These are phyloP conservation scores for Plodia interpunctella DNA, from an alignment of 1,140 invertebrate species.

Conservation along the genomic window DNA sequence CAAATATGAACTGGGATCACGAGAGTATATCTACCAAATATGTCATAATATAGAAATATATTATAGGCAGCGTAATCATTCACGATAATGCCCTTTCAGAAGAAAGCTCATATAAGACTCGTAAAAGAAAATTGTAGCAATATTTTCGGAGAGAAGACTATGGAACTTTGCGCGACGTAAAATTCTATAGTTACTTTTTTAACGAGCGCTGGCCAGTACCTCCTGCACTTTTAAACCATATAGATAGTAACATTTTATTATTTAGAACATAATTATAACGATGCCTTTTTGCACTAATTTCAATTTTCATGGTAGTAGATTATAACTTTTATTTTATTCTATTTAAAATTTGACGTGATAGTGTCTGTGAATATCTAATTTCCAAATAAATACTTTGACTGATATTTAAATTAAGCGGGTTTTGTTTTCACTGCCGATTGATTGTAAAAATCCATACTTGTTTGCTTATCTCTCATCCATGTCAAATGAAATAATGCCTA, in stretches of 20 bases:
- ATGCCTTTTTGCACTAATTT: background rate
- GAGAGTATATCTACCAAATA: no score
- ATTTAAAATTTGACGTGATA: no score
- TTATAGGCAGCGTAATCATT: background rate
- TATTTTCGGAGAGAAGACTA: background rate
- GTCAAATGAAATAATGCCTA: no score
- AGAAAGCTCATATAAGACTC: background rate
- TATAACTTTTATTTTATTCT: no score
- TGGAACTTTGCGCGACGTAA: background rate
- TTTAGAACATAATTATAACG: background rate
- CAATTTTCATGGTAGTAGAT: no score
- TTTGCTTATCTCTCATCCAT: no score
- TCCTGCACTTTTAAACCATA: background rate
- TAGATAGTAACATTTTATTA: background rate
- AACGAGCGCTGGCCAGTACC: background rate
- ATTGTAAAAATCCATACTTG: no score
- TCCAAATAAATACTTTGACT: no score
- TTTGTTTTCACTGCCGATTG: no score
- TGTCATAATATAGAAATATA: background rate
- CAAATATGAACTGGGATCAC: no score
- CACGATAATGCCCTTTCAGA: background rate
- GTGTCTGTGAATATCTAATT: no score
- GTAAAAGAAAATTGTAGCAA: constrained; percentile 5
- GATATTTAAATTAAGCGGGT: no score
- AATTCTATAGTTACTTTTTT: constrained; percentile 2